Evolutionary conservation across 1,140 invertebrate genomes (phyloP), one percentile per base, ranked within the genome.

Genomic region (Periplaneta americana): DNA sequence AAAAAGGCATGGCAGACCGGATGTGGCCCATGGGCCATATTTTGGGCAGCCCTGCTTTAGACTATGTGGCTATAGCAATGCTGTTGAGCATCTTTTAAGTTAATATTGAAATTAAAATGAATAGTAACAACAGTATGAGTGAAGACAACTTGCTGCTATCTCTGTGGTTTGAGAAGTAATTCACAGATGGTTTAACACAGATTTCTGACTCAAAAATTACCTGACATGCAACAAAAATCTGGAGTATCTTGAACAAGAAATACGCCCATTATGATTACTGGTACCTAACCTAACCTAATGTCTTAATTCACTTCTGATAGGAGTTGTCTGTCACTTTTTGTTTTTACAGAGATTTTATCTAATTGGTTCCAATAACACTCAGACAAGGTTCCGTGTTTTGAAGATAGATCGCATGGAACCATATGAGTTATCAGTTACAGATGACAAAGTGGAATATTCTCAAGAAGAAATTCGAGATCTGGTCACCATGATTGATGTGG

Each of bases 381-480:
- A 98, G 88, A 97, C 94, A 2, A 92, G 95, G 83, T 99, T 98
- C 87, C 90, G 97, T 84, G 94, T 99, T 0, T 89, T 99, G 22
- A 98, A 98, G 90, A 98, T 99, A 84, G 97, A 99, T 87, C 90
- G 98, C 82, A 95, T 94, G 82, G 96, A 98, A 86, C 91, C 95
- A 1, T 92, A 91, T 87, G 94, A 97, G 48, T 88, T 99, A 28
- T 88, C 92, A 81, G 90, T 99, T 32, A 91, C 95, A 76, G 97
- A 99, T 90, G 97, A 99, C 87, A 96, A 97, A 90, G 93, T 96
- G 75, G 96, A 98, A 86, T 98, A 98, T 85, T 95, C 93, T 74
- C 92, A 94, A 82, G 92, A 94, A 85, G 96, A 99, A 90, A 97
- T 99, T 77, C 92, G 92, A 83, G 93, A 95, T 85, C 88, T 97